Evolutionary conservation across 2,888 invertebrate genomes (phyloP).

Genomic region (Cecidostiba fungosa): DNA sequence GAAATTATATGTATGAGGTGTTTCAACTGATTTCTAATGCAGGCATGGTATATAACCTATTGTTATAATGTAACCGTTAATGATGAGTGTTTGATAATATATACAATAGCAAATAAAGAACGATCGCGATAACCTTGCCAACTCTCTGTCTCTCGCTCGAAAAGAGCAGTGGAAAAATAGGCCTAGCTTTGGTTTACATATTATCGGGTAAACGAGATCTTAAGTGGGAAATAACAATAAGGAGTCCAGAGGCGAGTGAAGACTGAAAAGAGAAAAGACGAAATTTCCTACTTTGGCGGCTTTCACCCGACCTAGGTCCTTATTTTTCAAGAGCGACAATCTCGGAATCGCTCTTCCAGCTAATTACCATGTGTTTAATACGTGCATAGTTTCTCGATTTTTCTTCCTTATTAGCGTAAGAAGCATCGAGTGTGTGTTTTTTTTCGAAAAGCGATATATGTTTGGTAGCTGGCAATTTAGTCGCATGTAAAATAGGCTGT

Average conservation of each 20-base stretch:
- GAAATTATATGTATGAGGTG: too few relatives aligned
- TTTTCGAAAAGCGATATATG: background rate
- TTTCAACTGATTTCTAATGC: too few relatives aligned
- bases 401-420: background rate
- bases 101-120: background rate
- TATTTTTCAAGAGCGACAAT: constrained; percentile 24
- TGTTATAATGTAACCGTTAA: too few relatives aligned
- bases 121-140: background rate
- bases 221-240: constrained; percentile 24
- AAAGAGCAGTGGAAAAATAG: background rate
- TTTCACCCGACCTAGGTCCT: constrained; percentile 36
- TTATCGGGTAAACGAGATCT: background rate
- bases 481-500: background rate
- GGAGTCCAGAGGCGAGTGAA: background rate
- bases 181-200: background rate
- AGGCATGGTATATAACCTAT: too few relatives aligned
- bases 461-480: too few relatives aligned
- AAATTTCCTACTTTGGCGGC: constrained; percentile 42
- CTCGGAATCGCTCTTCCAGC: background rate
- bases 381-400: background rate
- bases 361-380: constrained; percentile 10
- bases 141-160: background rate
- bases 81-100: too few relatives aligned
- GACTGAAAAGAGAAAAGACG: constrained; percentile 35
- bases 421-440: background rate